Evolutionary conservation across 2,113 vertebrate species (phyloP), one percentile per base, ranked within the genome.

Genomic region (Addax nasomaculatus): DNA sequence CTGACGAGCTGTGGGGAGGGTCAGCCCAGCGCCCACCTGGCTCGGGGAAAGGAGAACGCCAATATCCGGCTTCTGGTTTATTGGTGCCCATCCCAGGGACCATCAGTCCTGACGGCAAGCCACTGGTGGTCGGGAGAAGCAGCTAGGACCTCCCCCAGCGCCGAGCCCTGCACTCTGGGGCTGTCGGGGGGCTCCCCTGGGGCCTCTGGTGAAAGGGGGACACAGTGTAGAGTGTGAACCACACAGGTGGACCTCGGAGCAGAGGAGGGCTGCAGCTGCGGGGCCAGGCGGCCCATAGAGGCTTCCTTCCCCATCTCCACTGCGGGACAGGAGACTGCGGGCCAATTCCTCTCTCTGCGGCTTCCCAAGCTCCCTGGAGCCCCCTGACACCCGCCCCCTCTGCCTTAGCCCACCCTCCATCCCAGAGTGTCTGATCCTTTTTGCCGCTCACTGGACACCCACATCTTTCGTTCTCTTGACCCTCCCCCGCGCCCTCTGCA

Each of bases 291-390:
- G 15, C 13, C 17, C 30, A 2, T 2, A 21, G 73, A 4, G 19
- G 0, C 33, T 57, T 84, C 51, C 73, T 57, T 84, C n/a, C 55
- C 30, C n/a, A 10, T 30, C 27, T 29, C 89, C 25, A 7, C 47
- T 33, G 2, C 1, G 0, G 43, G 39, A 29, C 57, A 2, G 6
- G 11, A 43, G 51, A 13, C 43, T 11, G 2, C 5, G 0, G 6
- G 12, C 16, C 9, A 7, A 33, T 3, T 76, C 19, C 21, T 49
- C 47, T 12, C 29, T 2, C 23, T 1, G 27, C 5, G 1, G 25
- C 16, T 9, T 36, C 36, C 23, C 51, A 57, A 36, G 29, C 43
- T 17, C 6, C 58, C n/a, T 13, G 3, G 11, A 30, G 29, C 57
- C 9, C 14, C 51, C 51, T 1, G 0, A 7, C 64, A 27, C 3